phyloP scores from a whole-genome alignment of 2,888 invertebrate species.

The Suillia variegata region DNA sequence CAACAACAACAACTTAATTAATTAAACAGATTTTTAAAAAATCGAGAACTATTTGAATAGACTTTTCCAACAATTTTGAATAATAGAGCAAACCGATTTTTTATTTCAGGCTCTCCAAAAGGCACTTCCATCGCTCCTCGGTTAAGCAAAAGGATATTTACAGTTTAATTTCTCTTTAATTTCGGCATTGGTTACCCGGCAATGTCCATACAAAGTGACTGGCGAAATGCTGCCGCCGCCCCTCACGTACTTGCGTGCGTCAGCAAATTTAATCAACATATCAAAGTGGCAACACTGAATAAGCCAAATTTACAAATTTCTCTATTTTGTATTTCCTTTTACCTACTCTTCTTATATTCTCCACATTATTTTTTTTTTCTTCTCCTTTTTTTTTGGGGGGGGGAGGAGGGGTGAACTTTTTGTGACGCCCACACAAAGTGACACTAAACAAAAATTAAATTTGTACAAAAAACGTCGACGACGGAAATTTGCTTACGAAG shows the following conservation, averaged over 20 bases:
- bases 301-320: slow-evolving; percentile 11
- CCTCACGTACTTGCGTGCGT: background rate
- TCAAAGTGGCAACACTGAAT: slow-evolving; percentile 19
- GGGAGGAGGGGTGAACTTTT: background rate
- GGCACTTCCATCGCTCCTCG: no score
- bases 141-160: background rate
- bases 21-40: no score
- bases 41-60: no score
- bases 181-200: no score
- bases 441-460: slow-evolving; percentile 15
- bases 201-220: background rate
- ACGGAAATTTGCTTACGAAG: background rate
- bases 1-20: no score
- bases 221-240: no score
- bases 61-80: no score
- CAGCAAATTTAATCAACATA: slow-evolving; percentile 13
- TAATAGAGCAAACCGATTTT: no score
- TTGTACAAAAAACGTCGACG: background rate
- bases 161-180: background rate
- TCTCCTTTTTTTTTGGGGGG: background rate
- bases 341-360: background rate
- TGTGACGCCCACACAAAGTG: slow-evolving; percentile 7
- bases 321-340: background rate
- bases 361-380: background rate
- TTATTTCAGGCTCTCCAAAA: no score